Conservation (phyloP, 2,113 vertebrate genomes). For the Centropus bengalensis region DNA sequence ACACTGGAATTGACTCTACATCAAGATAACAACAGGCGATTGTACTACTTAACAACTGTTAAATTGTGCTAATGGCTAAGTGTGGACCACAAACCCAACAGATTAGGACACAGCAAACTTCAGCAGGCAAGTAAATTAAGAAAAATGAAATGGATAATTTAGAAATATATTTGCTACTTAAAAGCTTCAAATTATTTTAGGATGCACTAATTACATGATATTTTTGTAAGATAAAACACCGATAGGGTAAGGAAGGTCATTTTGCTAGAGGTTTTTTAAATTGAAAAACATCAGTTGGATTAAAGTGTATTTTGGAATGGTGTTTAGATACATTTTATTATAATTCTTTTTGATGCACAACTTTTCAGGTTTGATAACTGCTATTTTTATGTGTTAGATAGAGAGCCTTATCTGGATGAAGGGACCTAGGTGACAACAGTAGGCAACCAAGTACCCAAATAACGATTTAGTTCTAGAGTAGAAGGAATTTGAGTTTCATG, state of each 20-base stretch:
- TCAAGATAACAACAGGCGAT: constrained; percentile 27
- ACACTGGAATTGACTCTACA: background rate
- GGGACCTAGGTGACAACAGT: background rate
- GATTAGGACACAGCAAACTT: constrained; percentile 3
- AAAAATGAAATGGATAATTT: constrained; percentile 25
- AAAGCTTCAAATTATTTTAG: constrained; percentile 19
- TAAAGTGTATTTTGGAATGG: background rate
- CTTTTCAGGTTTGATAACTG: background rate
- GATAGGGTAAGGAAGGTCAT: background rate
- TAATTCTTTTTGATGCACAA: background rate
- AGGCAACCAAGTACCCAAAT: background rate
- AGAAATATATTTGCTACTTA: constrained; percentile 2
- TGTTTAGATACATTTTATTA: background rate
- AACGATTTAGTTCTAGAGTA: background rate
- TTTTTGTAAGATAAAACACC: background rate
- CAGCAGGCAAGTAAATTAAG: background rate
- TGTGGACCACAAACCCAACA: background rate
- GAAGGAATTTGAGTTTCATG: background rate
- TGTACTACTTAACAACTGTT: constrained; percentile 57
- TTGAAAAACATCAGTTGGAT: background rate
- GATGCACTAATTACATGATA: background rate
- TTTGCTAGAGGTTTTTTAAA: background rate
- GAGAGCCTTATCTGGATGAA: background rate
- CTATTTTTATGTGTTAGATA: background rate
- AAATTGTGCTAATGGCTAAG: constrained; percentile 33